Conservation (phyloP, 2,113 vertebrate genomes). For the Pluvialis apricaria region DNA sequence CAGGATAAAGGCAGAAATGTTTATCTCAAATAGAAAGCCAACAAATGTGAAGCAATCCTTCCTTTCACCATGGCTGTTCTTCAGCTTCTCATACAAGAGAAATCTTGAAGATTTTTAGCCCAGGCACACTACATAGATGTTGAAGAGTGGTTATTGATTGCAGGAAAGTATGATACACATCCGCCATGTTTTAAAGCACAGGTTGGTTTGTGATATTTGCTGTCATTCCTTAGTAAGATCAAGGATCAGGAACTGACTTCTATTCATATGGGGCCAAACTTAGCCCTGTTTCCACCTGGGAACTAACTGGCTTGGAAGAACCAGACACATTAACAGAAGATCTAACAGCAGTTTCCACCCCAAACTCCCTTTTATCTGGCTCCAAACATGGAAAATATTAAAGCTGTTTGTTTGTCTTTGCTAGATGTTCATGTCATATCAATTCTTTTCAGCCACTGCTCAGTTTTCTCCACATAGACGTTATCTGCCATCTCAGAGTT, state of each 20-base stretch:
- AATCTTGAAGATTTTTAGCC: neutral
- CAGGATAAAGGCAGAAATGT: neutral
- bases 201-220: neutral
- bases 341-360: neutral
- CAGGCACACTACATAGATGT: no score
- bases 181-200: neutral
- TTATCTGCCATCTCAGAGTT: neutral
- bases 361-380: neutral
- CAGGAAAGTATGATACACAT: neutral
- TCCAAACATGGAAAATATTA: neutral
- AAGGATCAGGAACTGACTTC: neutral
- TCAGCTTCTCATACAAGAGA: neutral
- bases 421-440: accelerated
- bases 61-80: neutral
- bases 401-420: neutral
- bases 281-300: neutral
- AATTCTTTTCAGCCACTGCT: neutral
- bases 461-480: neutral
- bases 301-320: neutral
- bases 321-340: neutral
- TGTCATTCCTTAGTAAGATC: neutral
- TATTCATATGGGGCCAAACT: neutral
- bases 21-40: neutral
- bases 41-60: neutral
- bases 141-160: neutral